Evolutionary conservation across 2,888 invertebrate genomes (phyloP).

Genomic region (Eupsilia transversa): DNA sequence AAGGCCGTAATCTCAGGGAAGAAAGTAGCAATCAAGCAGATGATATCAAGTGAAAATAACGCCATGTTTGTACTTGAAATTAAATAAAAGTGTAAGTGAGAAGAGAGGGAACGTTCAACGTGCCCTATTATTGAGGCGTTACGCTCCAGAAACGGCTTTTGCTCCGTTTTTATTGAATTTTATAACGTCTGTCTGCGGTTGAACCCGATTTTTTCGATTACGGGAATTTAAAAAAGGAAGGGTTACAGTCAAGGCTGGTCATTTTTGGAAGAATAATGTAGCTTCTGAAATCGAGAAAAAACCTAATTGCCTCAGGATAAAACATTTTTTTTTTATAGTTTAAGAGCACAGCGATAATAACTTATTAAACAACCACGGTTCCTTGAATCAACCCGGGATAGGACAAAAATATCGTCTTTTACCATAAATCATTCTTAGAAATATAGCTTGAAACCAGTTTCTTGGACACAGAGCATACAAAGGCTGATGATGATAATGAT

Average conservation of each 20-base stretch:
- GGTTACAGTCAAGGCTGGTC: neutral
- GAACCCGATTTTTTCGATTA: neutral
- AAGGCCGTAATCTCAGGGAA: neutral
- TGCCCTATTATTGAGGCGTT: conserved; percentile 41
- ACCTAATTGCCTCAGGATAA: too few relatives aligned
- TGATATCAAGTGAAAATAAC: conserved; percentile 43
- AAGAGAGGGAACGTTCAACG: conserved; percentile 28
- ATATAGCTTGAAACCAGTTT: too few relatives aligned
- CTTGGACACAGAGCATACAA: too few relatives aligned
- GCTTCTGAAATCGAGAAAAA: neutral
- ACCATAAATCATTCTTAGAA: too few relatives aligned
- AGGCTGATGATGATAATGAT: too few relatives aligned
- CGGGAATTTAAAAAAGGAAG: neutral
- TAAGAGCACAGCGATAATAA: neutral
- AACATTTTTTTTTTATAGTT: too few relatives aligned
- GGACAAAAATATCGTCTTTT: too few relatives aligned
- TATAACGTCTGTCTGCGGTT: conserved; percentile 30
- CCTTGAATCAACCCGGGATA: too few relatives aligned
- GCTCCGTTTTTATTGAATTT: conserved; percentile 31
- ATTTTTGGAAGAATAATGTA: neutral
- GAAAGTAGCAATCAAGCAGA: conserved; percentile 37
- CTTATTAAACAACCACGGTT: neutral
- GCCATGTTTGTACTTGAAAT: conserved; percentile 43
- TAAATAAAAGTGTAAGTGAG: conserved; percentile 56
- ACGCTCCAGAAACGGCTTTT: conserved; percentile 45